Evolutionary conservation across 37 sponge, comb jelly and placozoan genomes (phyloP), one percentile per base, ranked within the genome.

Genomic region (Beroe forskalii): DNA sequence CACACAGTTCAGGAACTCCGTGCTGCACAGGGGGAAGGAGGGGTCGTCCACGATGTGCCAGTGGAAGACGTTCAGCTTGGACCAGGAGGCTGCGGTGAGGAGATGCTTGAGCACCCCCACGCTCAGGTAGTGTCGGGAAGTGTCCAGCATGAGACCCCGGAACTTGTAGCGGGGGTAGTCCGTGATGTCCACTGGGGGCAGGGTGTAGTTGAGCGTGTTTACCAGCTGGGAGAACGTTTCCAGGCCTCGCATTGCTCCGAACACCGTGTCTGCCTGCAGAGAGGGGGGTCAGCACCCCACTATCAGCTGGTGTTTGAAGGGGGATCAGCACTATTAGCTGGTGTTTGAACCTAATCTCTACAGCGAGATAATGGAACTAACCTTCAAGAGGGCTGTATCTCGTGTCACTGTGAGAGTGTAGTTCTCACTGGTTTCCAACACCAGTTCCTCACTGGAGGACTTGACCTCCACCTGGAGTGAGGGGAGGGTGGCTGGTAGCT

Each of bases 41-140:
- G 90, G 94, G 43, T 90, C 90, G 80, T 94, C 94, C 61, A 94
- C 94, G 17, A 94, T 92, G 83, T 94, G 94, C 94, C 94, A 94
- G 91, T 94, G 94, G 40, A 94, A 67, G 22, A 94, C 92, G 72
- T 94, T 94, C 86, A 92, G 86, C 42, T 80, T 80, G 55, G 86
- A 44, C 86, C 86, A 80, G 55, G 55, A 44, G 1, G 86, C 86
- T 38, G 86, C 86, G 27, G 40, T 41, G 37, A 94, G 0, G 35
- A 91, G 80, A 39, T 76, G 76, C 37, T 76, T 67, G 33, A 94
- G 20, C 41, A 91, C 42, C 0, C 39, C 20, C 25, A 93, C 36
- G 23, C 91, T 67, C 39, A 93, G 62, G 89, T 76, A 94, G 83
- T 94, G 94, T 25, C 93, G 89, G 24, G 94, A 76, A 2, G 94